Evolutionary conservation across 2,888 invertebrate genomes (phyloP), one percentile per base, ranked within the genome.

Genomic region (Operophtera brumata): DNA sequence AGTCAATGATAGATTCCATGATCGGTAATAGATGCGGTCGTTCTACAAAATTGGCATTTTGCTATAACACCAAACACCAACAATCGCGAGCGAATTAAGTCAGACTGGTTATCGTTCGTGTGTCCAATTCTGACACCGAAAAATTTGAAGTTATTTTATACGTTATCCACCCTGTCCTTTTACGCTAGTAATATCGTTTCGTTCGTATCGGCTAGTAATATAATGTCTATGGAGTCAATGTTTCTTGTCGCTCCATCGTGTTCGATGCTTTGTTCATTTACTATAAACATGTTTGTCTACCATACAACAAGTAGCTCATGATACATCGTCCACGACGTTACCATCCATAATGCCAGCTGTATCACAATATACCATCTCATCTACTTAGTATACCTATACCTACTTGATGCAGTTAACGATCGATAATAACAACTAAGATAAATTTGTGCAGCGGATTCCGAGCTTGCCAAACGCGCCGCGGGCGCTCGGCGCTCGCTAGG

Each of bases 361-460:
- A 60, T 62, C 58, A 48, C 47, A 54, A 54, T 50, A 48, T 56
- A 54, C 36, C 37, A 62, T 62, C 62, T 56, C 37, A 62, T 62
- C 62, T 56, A 47, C 55, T 47, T 57, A 58, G 57, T 57, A 53
- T 57, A 57, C 52, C n/a, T n/a, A 20, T 20, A 20, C 20, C 20
- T 20, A 57, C 53, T 62, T 49, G 54, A 62, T 62, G 55, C 57
- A 47, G 59, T 59, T 64, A 65, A 64, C 62, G 62, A 62, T 66
- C 64, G 59, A 52, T 62, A 66, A 61, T 66, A 68, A 65, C 67
- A 70, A 67, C 63, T 60, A 62, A 72, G 75, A 71, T 76, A 75
- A 77, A 79, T 73, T 77, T 66, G 67, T 59, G 70, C 69, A 71
- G 75, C 75, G 72, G 76, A 70, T 71, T 72, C 67, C 64, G 71